phyloP scores from a whole-genome alignment of 2,113 vertebrate genomes.

The Halcyon senegalensis region DNA sequence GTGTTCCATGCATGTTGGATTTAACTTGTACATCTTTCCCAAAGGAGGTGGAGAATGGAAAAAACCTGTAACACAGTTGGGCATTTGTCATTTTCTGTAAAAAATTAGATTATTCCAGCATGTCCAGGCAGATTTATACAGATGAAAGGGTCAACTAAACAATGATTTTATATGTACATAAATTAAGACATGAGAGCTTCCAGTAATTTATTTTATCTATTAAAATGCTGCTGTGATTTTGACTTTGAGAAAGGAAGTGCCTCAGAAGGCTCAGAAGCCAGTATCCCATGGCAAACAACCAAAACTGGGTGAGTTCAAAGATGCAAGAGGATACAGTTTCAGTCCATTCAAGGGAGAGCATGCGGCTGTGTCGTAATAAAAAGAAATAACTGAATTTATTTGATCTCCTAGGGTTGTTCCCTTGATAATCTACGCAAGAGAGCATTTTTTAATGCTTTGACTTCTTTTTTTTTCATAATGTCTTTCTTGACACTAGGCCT shows the following conservation, averaged over 20 bases:
- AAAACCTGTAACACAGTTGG: neutral
- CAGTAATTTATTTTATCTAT: neutral
- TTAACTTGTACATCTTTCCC: neutral
- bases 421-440: neutral
- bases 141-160: neutral
- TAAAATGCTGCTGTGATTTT: constrained; percentile 7
- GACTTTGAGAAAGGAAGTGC: neutral
- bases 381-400: neutral
- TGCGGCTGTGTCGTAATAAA: neutral
- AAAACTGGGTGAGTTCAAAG: neutral
- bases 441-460: neutral
- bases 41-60: neutral
- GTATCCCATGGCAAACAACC: neutral
- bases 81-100: neutral
- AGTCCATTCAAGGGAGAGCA: neutral
- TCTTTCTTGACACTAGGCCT: neutral
- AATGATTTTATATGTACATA: neutral
- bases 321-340: neutral
- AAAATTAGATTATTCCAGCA: neutral
- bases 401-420: neutral
- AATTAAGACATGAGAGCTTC: neutral
- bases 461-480: neutral
- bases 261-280: neutral
- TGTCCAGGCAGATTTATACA: neutral
- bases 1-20: neutral